phyloP scores from a whole-genome alignment of 2,888 invertebrate genomes.

The Malacosoma neustria region DNA sequence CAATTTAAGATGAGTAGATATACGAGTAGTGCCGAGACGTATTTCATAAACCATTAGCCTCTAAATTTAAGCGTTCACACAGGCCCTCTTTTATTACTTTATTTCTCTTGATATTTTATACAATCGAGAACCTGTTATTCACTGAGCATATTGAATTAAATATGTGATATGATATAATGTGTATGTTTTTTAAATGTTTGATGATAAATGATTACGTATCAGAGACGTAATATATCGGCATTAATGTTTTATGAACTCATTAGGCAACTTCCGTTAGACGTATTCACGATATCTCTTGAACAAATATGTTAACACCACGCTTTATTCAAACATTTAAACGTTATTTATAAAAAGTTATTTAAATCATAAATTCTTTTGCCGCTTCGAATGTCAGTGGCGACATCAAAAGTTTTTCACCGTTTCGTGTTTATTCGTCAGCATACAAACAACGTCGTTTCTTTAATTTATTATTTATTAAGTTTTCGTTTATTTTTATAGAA shows the following conservation, averaged over 20 bases:
- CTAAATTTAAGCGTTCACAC: constrained; percentile 24
- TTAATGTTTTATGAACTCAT: constrained; percentile 29
- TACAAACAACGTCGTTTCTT: neutral
- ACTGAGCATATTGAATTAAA: constrained; percentile 8
- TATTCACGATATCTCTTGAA: constrained; percentile 17
- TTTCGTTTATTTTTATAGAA: neutral
- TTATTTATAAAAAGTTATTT: constrained; percentile 12
- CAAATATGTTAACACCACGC: constrained; percentile 23
- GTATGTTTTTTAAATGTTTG: constrained; percentile 34
- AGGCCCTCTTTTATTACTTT: constrained; percentile 41
- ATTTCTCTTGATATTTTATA: constrained; percentile 37
- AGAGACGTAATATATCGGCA: constrained; percentile 21
- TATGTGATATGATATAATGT: constrained; percentile 15
- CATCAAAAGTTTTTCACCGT: neutral
- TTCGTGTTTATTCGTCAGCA: neutral
- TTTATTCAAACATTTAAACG: constrained; percentile 16
- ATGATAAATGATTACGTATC: constrained; percentile 9
- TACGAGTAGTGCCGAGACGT: neutral
- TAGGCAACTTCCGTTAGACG: constrained; percentile 27
- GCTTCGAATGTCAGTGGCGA: neutral
- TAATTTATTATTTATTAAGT: neutral
- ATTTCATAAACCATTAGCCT: constrained; percentile 32
- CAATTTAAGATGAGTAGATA: neutral
- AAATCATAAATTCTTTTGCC: constrained; percentile 4
- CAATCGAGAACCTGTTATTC: constrained; percentile 22